Conservation (phyloP, 2,888 invertebrate species). For the Tanypteryx hageni region DNA sequence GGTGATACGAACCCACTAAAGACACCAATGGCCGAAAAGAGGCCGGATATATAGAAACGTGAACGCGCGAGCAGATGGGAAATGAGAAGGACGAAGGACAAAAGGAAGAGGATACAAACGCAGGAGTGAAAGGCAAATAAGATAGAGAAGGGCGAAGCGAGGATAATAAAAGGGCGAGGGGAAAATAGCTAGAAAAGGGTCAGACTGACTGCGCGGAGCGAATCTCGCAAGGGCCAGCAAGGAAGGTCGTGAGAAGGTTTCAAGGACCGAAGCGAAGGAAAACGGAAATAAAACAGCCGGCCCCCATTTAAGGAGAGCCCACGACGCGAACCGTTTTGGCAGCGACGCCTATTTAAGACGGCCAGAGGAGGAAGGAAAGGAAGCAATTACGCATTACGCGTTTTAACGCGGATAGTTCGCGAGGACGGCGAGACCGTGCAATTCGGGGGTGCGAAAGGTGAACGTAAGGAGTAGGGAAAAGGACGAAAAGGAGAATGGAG, state of each 20-base stretch:
- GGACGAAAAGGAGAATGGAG: background rate
- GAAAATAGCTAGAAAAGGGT: background rate
- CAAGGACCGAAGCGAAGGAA: background rate
- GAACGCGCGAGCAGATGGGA: background rate
- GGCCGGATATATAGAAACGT: background rate
- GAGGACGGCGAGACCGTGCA: background rate
- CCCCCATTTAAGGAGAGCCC: background rate
- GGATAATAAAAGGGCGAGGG: background rate
- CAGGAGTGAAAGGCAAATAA: background rate
- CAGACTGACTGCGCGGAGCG: background rate
- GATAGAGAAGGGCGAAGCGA: background rate
- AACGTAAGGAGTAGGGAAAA: background rate
- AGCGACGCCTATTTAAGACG: background rate
- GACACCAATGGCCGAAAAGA: conserved; percentile 17
- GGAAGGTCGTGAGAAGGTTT: background rate
- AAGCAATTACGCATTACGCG: conserved; percentile 22
- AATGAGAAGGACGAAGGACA: background rate
- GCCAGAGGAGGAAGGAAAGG: background rate
- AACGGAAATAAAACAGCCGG: conserved; percentile 1
- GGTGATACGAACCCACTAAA: background rate
- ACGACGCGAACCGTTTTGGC: background rate
- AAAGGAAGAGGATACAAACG: background rate
- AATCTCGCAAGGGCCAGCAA: background rate
- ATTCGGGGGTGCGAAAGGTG: background rate
- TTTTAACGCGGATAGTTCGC: background rate